phyloP scores from a whole-genome alignment of 2,888 invertebrate species.

The Troides oblongomaculatus region DNA sequence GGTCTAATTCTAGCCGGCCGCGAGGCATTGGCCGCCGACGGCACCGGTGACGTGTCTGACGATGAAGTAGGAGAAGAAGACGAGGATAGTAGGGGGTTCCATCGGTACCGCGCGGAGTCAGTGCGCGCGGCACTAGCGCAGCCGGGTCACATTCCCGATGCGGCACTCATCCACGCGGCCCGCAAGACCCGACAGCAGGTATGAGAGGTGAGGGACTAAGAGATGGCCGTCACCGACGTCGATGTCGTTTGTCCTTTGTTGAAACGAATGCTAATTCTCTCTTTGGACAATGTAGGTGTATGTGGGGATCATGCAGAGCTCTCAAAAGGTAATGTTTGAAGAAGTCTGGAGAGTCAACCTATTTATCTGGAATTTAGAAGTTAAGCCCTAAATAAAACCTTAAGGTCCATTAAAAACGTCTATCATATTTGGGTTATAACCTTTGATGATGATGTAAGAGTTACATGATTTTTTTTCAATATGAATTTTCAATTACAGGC shows the following conservation, averaged over 20 bases:
- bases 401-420: background rate
- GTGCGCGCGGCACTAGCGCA: slow-evolving; percentile 85
- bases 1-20: slow-evolving; percentile 87
- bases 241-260: slow-evolving; percentile 23
- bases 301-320: background rate
- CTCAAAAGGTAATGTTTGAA: slow-evolving; percentile 7
- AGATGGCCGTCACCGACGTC: slow-evolving; percentile 45
- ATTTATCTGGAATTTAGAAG: background rate
- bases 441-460: background rate
- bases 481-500: slow-evolving; percentile 50
- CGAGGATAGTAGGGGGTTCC: slow-evolving; percentile 66
- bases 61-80: slow-evolving; percentile 78
- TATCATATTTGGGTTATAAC: background rate
- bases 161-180: slow-evolving; percentile 98
- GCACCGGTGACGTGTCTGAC: slow-evolving; percentile 82
- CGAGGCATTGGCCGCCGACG: slow-evolving; percentile 90
- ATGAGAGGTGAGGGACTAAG: slow-evolving; percentile 85
- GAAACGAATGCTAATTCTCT: background rate
- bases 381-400: background rate
- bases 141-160: slow-evolving; percentile 97
- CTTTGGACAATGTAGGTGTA: background rate
- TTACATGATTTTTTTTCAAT: slow-evolving; percentile 6
- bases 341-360: background rate
- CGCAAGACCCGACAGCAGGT: slow-evolving; percentile 96
- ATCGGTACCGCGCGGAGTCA: slow-evolving; percentile 81